phyloP scores from a whole-genome alignment of 2,888 invertebrate genomes.

The Galeruca laticollis region DNA sequence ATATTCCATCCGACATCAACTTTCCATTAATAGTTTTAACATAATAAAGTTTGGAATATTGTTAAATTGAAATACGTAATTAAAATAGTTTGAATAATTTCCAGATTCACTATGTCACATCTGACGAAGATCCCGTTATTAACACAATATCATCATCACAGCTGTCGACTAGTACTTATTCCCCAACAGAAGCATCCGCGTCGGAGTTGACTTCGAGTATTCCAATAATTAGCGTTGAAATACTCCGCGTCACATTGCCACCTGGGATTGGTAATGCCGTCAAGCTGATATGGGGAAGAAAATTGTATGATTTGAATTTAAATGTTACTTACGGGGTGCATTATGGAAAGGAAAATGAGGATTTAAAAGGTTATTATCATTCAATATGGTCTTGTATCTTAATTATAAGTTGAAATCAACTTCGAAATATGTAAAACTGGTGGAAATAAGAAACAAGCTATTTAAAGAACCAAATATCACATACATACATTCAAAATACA shows the following conservation, averaged over 20 bases:
- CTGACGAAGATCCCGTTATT: slow-evolving; percentile 19
- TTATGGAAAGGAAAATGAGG: slow-evolving; percentile 54
- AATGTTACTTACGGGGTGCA: slow-evolving; percentile 55
- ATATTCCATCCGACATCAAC: no score
- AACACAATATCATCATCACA: slow-evolving; percentile 18
- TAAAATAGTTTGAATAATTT: slow-evolving; percentile 9
- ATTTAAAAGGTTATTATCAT: slow-evolving; percentile 49
- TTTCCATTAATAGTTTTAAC: no score
- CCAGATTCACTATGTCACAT: slow-evolving; percentile 26
- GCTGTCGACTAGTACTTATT: slow-evolving; percentile 15
- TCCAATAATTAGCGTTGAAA: slow-evolving; percentile 51
- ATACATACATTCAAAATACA: no score
- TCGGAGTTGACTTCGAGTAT: slow-evolving; percentile 15
- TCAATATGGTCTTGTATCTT: no score
- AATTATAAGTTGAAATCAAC: no score
- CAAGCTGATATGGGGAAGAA: slow-evolving; percentile 56
- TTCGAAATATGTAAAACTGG: no score
- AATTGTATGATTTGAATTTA: slow-evolving; percentile 43
- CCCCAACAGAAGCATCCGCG: slow-evolving; percentile 17
- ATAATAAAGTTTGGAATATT: background rate
- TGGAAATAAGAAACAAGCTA: no score
- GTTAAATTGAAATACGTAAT: no score
- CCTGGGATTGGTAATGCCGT: slow-evolving; percentile 54
- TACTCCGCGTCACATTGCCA: slow-evolving; percentile 52
- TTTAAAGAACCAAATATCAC: no score